Conservation (phyloP, 2,888 invertebrate species). For the Galeruca laticollis region DNA sequence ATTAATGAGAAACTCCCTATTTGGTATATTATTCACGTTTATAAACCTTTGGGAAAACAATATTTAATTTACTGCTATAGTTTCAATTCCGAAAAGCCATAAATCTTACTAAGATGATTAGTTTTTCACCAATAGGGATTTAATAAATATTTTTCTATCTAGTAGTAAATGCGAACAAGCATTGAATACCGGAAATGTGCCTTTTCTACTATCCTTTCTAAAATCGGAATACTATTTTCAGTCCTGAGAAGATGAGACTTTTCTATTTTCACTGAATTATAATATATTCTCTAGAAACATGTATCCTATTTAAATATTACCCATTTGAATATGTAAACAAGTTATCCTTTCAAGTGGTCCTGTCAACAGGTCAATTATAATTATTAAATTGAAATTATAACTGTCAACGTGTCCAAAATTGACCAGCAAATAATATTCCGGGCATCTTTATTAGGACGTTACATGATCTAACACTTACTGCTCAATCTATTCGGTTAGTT, state of each 20-base stretch:
- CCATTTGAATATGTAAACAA: constrained; percentile 15
- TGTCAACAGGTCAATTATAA: constrained; percentile 38
- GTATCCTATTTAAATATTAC: background rate
- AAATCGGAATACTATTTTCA: no score
- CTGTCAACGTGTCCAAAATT: constrained; percentile 41
- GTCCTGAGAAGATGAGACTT: no score
- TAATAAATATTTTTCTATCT: no score
- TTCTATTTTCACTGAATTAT: no score
- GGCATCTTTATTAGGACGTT: constrained; percentile 48
- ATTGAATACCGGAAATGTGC: no score
- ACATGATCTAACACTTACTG: constrained; percentile 56
- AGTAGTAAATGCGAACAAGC: no score
- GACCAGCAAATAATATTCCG: constrained; percentile 47
- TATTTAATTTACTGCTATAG: constrained; percentile 10
- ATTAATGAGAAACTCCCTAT: constrained; percentile 23
- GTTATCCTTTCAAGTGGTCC: constrained; percentile 7
- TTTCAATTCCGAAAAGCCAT: background rate
- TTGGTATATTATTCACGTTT: constrained; percentile 28
- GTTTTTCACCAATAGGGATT: no score
- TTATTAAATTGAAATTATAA: constrained; percentile 44
- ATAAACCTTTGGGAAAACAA: constrained; percentile 10
- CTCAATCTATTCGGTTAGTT: constrained; percentile 49
- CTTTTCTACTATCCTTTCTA: no score
- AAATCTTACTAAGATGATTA: background rate
- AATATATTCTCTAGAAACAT: background rate